Evolutionary conservation across 1,140 invertebrate species (phyloP), one percentile per base, ranked within the genome.

Genomic region (Rhizoglyphus robini): DNA sequence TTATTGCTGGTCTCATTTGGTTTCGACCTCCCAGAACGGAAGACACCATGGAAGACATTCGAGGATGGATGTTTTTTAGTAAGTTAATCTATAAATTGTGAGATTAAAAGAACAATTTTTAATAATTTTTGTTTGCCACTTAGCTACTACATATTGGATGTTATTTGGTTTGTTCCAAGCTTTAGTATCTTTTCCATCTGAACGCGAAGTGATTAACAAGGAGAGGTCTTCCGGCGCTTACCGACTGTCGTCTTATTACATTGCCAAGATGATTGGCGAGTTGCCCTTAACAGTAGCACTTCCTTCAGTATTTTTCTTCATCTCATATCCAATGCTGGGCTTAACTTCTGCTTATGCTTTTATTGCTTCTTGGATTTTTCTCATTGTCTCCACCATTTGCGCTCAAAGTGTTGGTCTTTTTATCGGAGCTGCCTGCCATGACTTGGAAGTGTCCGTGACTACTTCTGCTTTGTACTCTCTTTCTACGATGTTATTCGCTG

Each of bases 201-300:
- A 90, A 76, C 79, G 85, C 71, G 85, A 87, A 76, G 86, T 90
- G 1, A 84, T 90, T 63, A 86, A 86, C 72, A 90, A 90, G 74
- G 88, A 90, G 75, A 76, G 88, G 1, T 77, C 83, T 67, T 86
- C 86, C 20, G 88, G 88, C 31, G 84, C 87, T 36, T 90, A 90
- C 73, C 79, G 88, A 57, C 76, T 90, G 34, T 89, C 87, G 29
- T 86, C 88, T 4, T 90, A 88, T 74, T 90, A 90, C 75, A 73
- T 88, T 70, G 87, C 88, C 54, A 90, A 89, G 78, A 88, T 88
- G 84, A 81, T 87, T 48, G 87, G 87, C 57, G 88, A 90, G 76
- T 74, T 88, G 68, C 87, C 87, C 1, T 72, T 89, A 66, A 86
- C 85, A 5, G 81, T 90, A 65, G 84, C 86, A 20, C 73, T 89